Base-by-base conservation (phyloP, 2,888 invertebrate genomes). In the Acheta domesticus region DNA sequence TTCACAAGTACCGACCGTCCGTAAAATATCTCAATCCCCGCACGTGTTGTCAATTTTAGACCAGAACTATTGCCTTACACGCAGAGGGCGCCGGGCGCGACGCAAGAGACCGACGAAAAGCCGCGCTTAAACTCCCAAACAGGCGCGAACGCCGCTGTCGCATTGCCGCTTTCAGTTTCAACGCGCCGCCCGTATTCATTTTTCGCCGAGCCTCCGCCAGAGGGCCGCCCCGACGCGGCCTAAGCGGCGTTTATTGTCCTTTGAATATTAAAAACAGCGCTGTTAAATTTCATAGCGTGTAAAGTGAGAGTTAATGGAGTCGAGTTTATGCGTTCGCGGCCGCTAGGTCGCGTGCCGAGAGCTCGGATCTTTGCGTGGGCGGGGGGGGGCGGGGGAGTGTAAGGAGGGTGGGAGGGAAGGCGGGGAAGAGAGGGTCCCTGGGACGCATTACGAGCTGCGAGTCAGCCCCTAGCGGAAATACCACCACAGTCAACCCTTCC, bases 21-120 rank as follows among this genome's bases (percentile, higher is more conserved):
- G 62, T 62, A 62, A 62, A 62, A 62, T 62, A 62, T 62, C 62
- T 62, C 62, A 62, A 62, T 62, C n/a, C 62, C 62, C 62, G 62
- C 62, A 62, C 62, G n/a, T 62, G 62, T 62, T 62, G 62, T 62
- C 62, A 62, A 62, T 62, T 62, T 62, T 62, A 62, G 62, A 62
- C 62, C 62, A 62, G 62, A 62, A 62, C 16, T n/a, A 62, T 36
- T 36, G 36, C 36, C 36, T 36, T 62, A 62, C 16, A 62, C 62
- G 62, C 62, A n/a, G n/a, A n/a, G 62, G n/a, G n/a, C 62, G 62
- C 8, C 62, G 62, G 14, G 16, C 62, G 16, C 62, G n/a, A 62
- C 62, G 62, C n/a, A 19, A n/a, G 62, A 62, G 62, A 19, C 16
- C 14, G 62, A 5, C 62, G 14, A 14, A 62, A 62, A 19, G 16